Base-by-base conservation (phyloP, 2,888 invertebrate genomes). In the Drosophila lacicola region DNA sequence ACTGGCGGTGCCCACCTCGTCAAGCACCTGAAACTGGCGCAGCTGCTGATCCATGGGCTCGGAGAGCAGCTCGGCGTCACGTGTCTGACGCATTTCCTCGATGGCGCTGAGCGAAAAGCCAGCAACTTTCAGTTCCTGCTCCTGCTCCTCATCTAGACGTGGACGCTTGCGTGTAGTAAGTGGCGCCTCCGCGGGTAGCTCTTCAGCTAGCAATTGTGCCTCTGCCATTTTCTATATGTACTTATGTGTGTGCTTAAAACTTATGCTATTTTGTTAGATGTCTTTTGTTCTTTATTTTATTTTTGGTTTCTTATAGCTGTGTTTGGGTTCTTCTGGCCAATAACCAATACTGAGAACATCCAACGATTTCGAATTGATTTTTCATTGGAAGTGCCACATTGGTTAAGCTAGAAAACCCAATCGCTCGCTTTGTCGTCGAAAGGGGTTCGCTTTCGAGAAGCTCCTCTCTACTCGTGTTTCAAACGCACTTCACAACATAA, bases 11-110 rank as follows among this genome's bases (percentile, higher is more conserved):
- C 93, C 93, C 29, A 95, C 92, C 90, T 95, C 95, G 89, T 95
- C 95, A 34, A 95, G 91, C 66, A 95, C 94, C 88, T 95, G 95
- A 90, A 95, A 95, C 66, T 94, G 93, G 13, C 94, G 91, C 45
- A 94, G 80, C 73, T 93, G 93, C 54, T 93, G 92, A 60, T 92
- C 90, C 9, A 91, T 78, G 0, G 75, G 72, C 46, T 85, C 86
- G 5, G 84, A 90, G 3, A 83, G 85, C 2, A 90, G 76, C 46
- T 86, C 89, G 5, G 90, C 90, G 11, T 90, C 88, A 3, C 86
- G 88, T 2, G 90, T 90, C 42, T 78, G 88, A 4, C 90, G 90
- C 90, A 90, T 90, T 67, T 91, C 90, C 41, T 90, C 86, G 14
- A 91, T 91, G 21, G 91, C 92, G 33, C 92, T 92, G 34, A 91